These are phyloP conservation scores for Hydrolagus affinis DNA, from an alignment of 2,113 vertebrate species.

Conservation along the genomic window DNA sequence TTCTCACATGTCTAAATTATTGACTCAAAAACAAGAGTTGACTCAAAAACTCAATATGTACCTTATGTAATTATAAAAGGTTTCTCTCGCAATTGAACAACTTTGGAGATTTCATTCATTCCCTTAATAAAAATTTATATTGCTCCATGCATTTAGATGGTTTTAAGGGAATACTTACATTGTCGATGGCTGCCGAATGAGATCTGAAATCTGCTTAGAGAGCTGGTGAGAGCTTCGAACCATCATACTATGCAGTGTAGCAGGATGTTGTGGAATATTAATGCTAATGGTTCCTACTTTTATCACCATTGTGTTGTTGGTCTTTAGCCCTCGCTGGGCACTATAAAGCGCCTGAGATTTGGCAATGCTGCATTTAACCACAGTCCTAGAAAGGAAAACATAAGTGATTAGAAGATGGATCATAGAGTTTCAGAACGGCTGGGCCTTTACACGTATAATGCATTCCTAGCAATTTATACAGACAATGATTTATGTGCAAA, in stretches of 20 bases:
- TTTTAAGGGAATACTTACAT: slow-evolving; percentile 50
- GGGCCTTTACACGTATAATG: too few species aligned
- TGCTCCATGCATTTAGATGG: background rate
- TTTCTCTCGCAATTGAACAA: too few species aligned
- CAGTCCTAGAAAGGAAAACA: slow-evolving; percentile 66
- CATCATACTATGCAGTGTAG: slow-evolving; percentile 97
- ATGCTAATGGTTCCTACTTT: slow-evolving; percentile 94
- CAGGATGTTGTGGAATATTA: slow-evolving; percentile 96
- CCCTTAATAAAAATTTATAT: background rate
- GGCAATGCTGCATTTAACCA: slow-evolving; percentile 97
- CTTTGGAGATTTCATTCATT: too few species aligned
- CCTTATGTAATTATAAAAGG: too few species aligned
- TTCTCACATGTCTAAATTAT: too few species aligned
- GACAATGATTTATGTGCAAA: too few species aligned
- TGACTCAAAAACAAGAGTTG: too few species aligned
- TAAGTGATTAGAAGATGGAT: background rate
- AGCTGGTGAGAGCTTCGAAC: slow-evolving; percentile 97
- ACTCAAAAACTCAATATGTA: too few species aligned
- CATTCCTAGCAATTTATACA: too few species aligned
- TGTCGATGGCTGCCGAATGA: slow-evolving; percentile 87
- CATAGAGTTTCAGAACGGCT: too few species aligned
- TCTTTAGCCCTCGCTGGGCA: slow-evolving; percentile 84
- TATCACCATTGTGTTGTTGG: slow-evolving; percentile 88
- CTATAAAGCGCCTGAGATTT: slow-evolving; percentile 96
- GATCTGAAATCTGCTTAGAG: slow-evolving; percentile 96